Evolutionary conservation across 1,140 invertebrate genomes (phyloP).

Genomic region (Drosophila kikkawai): DNA sequence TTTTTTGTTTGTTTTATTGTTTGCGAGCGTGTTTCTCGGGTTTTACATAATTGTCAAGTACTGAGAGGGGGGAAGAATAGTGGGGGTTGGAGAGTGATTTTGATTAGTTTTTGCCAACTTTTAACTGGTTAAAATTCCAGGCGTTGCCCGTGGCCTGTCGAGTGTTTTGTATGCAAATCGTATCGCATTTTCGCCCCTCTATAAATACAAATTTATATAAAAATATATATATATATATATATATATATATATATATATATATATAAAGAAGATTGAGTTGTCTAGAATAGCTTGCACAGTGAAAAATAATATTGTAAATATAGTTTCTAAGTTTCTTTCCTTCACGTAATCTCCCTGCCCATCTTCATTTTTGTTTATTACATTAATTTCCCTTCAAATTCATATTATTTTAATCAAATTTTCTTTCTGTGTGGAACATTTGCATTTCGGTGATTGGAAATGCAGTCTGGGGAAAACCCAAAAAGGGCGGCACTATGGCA

Average conservation of each 20-base stretch:
- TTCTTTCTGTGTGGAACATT: conserved; percentile 15
- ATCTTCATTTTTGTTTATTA: no score
- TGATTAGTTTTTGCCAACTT: conserved; percentile 65
- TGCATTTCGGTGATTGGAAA: conserved; percentile 33
- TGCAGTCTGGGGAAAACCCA: conserved; percentile 43
- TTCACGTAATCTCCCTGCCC: no score
- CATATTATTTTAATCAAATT: neutral
- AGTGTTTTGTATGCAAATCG: conserved; percentile 77
- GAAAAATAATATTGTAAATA: neutral
- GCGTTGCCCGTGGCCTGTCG: conserved; percentile 22
- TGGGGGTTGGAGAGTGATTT: conserved; percentile 20
- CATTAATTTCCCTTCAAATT: neutral
- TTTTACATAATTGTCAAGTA: conserved; percentile 78
- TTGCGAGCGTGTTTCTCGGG: conserved; percentile 43
- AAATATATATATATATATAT: neutral
- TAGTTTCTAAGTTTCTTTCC: no score
- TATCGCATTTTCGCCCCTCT: conserved; percentile 38
- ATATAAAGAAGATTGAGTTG: conserved; percentile 30
- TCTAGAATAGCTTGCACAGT: conserved; percentile 49
- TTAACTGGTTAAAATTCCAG: conserved; percentile 58
- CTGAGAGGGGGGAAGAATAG: conserved; percentile 21
- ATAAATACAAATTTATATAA: conserved; percentile 44
- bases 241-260: conserved; percentile 5
- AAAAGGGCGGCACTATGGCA: conserved; percentile 29
- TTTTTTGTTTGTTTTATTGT: conserved; percentile 59